Base-by-base conservation (phyloP, 2,113 vertebrate genomes). In the Camarhynchus parvulus region DNA sequence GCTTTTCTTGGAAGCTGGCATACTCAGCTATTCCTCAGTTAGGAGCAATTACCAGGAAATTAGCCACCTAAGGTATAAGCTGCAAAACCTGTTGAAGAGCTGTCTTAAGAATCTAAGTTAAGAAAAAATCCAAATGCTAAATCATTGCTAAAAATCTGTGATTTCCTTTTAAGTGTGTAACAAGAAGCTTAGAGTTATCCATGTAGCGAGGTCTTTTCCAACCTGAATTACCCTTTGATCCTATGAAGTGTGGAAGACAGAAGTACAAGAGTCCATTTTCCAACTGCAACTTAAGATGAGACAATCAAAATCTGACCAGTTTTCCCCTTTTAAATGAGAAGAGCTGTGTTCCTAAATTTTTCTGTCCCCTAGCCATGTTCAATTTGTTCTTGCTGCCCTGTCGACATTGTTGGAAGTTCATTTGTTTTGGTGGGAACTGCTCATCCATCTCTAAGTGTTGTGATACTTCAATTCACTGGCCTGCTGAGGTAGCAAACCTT, bases 401-500 rank as follows among this genome's bases (percentile, higher is more conserved):
- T 13, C 0, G 0, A n/a, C 63, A 53, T 4, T 46, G 59, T 14
- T 68, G 59, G 13, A 59, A 83, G 41, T 31, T 82, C 4, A 0
- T 58, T 79, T 91, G 88, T 88, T 92, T 80, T 76, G 85, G 58
- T 94, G 53, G 78, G 39, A 96, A 62, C 84, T 64, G 69, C 35
- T 94, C 81, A 89, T 89, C 83, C 83, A 39, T 75, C 63, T 42
- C 42, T 42, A 76, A 77, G 67, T 1, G 2, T 23, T 86, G 52
- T 44, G 79, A 46, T 62, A 67, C 47, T 76, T 66, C 56, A 61
- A 42, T 76, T 77, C 83, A 81, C 73, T 78, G 73, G 61, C 41
- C 70, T 87, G 81, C 91, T 94, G 89, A 92, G 69, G 69, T 63
- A 47, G 83, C 91, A 94, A 92, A 87, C 59, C 76, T 80, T 90